A percentile compares a stretch with the other conserved stretches of the same genome.
phyloP scores from a whole-genome alignment of 2,888 invertebrate species.

The Meteorus colon region DNA sequence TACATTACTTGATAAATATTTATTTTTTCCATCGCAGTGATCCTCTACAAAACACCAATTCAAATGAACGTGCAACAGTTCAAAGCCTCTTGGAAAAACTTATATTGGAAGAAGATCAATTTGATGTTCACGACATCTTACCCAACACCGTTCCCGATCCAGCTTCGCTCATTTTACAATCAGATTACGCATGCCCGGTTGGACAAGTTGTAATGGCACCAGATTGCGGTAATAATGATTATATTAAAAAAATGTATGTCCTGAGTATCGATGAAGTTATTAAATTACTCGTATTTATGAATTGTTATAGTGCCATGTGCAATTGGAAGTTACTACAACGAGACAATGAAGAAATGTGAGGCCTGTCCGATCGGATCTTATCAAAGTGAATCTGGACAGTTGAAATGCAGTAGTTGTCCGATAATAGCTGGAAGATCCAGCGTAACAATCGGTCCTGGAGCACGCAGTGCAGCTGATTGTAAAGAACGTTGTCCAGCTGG shows the following conservation, averaged over 20 bases:
- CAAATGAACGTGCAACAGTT: conserved; percentile 89
- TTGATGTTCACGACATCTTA: conserved; percentile 92
- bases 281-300: conserved; percentile 6
- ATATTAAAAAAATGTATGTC: background rate
- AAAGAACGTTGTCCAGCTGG: conserved; percentile 96
- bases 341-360: conserved; percentile 84
- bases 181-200: conserved; percentile 93
- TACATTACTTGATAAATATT: background rate
- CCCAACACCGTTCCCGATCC: conserved; percentile 97
- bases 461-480: conserved; percentile 90
- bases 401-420: conserved; percentile 92
- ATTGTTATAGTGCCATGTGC: conserved; percentile 86
- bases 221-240: conserved; percentile 84
- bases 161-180: conserved; percentile 88
- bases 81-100: conserved; percentile 89
- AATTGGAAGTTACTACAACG: conserved; percentile 90
- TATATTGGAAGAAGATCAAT: conserved; percentile 94
- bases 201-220: conserved; percentile 96
- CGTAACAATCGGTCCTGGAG: conserved; percentile 90
- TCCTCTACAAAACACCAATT: conserved; percentile 89
- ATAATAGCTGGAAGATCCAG: conserved; percentile 91
- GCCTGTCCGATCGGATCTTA: conserved; percentile 92
- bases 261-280: background rate
- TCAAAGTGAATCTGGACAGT: conserved; percentile 93
- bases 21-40: conserved; percentile 79